Evolutionary conservation across 2,113 vertebrate genomes (phyloP).

Genomic region (Lophius piscatorius): DNA sequence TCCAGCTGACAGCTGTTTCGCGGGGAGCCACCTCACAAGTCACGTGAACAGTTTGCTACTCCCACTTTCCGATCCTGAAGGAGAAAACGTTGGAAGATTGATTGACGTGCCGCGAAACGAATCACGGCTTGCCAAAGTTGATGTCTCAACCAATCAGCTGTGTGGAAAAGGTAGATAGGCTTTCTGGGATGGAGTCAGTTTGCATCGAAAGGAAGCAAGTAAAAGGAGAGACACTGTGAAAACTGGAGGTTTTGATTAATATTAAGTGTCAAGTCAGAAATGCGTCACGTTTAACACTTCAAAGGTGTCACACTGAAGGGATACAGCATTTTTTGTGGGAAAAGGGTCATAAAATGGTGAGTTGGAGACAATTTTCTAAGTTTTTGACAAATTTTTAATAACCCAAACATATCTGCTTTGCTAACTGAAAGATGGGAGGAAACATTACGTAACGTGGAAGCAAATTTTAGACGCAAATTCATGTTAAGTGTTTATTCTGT

Average conservation of each 20-base stretch:
- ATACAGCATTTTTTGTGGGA: not conserved
- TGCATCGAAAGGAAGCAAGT: slow-evolving; percentile 53
- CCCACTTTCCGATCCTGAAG: slow-evolving; percentile 29
- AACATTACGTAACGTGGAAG: not conserved
- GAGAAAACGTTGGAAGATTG: slow-evolving; percentile 39
- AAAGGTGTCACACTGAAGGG: not conserved
- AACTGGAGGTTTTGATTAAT: slow-evolving; percentile 39
- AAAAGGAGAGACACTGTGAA: slow-evolving; percentile 38
- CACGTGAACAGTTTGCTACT: slow-evolving; percentile 69
- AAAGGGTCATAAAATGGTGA: slow-evolving; percentile 58
- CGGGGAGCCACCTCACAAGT: slow-evolving; percentile 64
- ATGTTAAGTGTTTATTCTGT: not conserved
- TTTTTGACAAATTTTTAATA: slow-evolving; percentile 48
- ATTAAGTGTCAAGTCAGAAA: slow-evolving; percentile 7
- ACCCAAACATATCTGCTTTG: not conserved
- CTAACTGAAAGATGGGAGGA: not conserved
- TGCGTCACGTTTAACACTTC: slow-evolving; percentile 8
- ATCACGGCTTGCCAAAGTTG: slow-evolving; percentile 10
- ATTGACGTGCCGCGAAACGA: slow-evolving; percentile 59
- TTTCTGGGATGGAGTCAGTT: slow-evolving; percentile 57
- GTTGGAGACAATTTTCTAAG: slow-evolving; percentile 39
- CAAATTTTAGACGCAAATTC: not conserved
- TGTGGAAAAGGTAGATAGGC: slow-evolving; percentile 16
- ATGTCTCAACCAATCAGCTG: slow-evolving; percentile 59
- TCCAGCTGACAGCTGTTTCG: slow-evolving; percentile 57